Conservation (phyloP, 1,140 invertebrate genomes). For the Agrypnia vestita region DNA sequence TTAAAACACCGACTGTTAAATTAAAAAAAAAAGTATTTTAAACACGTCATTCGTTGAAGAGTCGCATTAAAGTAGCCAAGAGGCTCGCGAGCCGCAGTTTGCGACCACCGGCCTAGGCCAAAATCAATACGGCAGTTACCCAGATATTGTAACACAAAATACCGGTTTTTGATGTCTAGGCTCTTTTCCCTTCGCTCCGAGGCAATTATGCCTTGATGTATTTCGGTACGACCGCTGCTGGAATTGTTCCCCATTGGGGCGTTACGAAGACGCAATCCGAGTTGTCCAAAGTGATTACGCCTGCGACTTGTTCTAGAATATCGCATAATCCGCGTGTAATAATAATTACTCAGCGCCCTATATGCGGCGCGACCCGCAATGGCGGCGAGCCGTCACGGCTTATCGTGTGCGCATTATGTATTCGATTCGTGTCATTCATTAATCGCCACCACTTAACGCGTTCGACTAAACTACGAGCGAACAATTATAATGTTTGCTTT, state of each 20-base stretch:
- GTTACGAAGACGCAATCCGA: background rate
- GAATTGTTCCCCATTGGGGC: background rate
- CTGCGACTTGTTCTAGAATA: background rate
- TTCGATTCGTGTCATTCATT: background rate
- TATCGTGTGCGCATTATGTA: background rate
- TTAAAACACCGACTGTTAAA: no score
- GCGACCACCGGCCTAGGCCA: no score
- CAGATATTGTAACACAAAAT: conserved; percentile 30
- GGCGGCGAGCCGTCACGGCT: background rate
- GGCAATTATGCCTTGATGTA: no score
- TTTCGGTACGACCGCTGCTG: no score
- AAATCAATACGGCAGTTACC: conserved; percentile 30
- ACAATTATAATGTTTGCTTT: no score
- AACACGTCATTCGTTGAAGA: no score
- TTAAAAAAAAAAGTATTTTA: no score
- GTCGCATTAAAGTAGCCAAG: no score
- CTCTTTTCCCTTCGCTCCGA: no score
- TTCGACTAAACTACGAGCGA: background rate
- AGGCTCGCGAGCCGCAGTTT: no score
- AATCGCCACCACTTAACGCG: background rate
- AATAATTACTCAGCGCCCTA: background rate
- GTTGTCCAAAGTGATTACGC: conserved; percentile 2
- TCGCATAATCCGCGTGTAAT: background rate
- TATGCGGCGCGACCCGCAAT: background rate
- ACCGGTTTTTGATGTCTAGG: no score